Evolutionary conservation across 1,140 invertebrate species (phyloP).

Genomic region (Pachyrhynchus sulphureomaculatus): DNA sequence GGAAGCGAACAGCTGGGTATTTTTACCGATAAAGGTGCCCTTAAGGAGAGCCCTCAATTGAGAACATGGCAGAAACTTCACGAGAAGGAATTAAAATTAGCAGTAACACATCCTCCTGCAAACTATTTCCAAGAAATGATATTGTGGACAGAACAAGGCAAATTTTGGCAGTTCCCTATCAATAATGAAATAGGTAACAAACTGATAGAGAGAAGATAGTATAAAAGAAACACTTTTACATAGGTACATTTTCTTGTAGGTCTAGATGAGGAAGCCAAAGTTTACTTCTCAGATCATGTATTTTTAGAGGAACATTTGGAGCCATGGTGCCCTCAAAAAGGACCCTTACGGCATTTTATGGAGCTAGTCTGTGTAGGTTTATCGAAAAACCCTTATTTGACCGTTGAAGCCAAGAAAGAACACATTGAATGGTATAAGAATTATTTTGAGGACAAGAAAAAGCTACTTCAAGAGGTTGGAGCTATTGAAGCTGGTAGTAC

Average conservation of each 20-base stretch:
- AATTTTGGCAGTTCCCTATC: constrained; percentile 96
- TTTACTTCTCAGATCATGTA: constrained; percentile 89
- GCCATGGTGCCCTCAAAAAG: constrained; percentile 84
- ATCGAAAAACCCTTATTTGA: constrained; percentile 91
- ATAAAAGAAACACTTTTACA: too few relatives aligned
- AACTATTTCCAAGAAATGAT: constrained; percentile 95
- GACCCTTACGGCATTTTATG: constrained; percentile 95
- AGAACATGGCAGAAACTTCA: constrained; percentile 69
- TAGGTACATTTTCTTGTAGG: too few relatives aligned
- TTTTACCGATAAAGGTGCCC: constrained; percentile 52
- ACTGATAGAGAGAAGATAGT: too few relatives aligned
- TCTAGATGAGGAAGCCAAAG: constrained; percentile 73
- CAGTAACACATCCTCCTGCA: constrained; percentile 68
- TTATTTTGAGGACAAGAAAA: constrained; percentile 84
- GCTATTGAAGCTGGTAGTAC: constrained; percentile 47
- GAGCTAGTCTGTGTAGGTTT: constrained; percentile 92
- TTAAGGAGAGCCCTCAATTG: constrained; percentile 54
- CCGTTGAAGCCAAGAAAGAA: constrained; percentile 83
- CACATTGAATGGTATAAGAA: constrained; percentile 91
- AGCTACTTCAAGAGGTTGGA: constrained; percentile 68
- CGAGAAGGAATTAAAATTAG: constrained; percentile 64
- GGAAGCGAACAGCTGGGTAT: constrained; percentile 60
- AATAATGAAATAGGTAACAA: constrained; percentile 91
- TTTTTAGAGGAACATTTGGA: constrained; percentile 86
- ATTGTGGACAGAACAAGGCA: constrained; percentile 90